Conservation (phyloP, 2,113 vertebrate genomes). For the Cariama cristata region DNA sequence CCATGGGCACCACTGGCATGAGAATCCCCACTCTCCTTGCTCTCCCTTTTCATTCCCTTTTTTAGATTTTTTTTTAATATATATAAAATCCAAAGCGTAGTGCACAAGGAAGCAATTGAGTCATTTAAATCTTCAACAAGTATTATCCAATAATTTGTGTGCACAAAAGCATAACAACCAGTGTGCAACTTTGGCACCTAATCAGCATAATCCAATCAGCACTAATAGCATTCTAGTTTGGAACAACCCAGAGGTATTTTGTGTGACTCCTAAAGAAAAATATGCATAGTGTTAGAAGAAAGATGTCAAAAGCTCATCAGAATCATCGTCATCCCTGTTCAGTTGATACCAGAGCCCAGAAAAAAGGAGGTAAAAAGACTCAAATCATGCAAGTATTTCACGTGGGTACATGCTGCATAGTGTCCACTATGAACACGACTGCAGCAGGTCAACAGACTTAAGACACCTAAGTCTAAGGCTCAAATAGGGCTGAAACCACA, state of each 20-base stretch:
- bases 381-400: not conserved
- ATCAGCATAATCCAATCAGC: not conserved
- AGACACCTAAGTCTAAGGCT: not conserved
- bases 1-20: not conserved
- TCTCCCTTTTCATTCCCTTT: not conserved
- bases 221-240: not conserved
- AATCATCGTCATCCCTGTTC: not conserved
- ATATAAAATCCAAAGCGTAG: not conserved
- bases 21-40: not conserved
- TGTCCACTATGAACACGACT: not conserved
- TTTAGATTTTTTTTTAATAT: not conserved
- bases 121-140: not conserved
- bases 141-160: not conserved
- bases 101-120: not conserved
- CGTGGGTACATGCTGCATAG: not conserved
- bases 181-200: not conserved
- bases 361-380: not conserved
- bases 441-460: not conserved
- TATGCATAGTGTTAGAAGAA: not conserved
- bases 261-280: not conserved
- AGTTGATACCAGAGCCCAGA: not conserved
- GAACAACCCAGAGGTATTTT: not conserved
- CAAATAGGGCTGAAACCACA: not conserved
- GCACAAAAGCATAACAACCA: not conserved
- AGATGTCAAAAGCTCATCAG: not conserved